Evolutionary conservation across 2,888 invertebrate species (phyloP).

Genomic region (Hydraecia micacea): DNA sequence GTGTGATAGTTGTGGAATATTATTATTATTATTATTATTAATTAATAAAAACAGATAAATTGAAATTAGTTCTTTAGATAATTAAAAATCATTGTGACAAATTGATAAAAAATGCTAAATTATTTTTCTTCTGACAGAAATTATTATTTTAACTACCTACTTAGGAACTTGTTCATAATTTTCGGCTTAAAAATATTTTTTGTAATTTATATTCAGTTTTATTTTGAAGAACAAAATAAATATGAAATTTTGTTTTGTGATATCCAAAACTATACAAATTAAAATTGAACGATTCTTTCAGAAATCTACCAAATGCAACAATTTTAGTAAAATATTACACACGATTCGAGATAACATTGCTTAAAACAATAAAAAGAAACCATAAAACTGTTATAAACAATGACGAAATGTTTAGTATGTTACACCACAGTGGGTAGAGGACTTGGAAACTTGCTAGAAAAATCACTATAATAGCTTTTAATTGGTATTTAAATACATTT

Average conservation of each 20-base stretch:
- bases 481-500: slow-evolving; percentile 50
- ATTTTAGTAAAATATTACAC: not conserved
- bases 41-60: not conserved
- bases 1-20: too few species aligned
- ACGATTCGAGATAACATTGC: slow-evolving; percentile 16
- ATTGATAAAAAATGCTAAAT: too few species aligned
- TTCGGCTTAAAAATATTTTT: not conserved
- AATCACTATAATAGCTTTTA: slow-evolving; percentile 60
- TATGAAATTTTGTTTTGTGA: not conserved
- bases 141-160: not conserved
- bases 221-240: not conserved
- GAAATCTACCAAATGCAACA: slow-evolving; percentile 1
- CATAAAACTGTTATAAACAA: not conserved
- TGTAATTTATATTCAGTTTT: not conserved
- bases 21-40: too few species aligned
- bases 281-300: not conserved
- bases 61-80: not conserved
- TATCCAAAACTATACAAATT: not conserved
- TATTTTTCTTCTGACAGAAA: too few species aligned
- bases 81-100: not conserved
- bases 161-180: not conserved
- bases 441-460: slow-evolving; percentile 64
- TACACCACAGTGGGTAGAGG: slow-evolving; percentile 42
- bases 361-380: not conserved
- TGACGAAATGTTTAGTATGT: not conserved